Conservation (phyloP, 2,888 invertebrate genomes). For the Barypeithes pellucidus region DNA sequence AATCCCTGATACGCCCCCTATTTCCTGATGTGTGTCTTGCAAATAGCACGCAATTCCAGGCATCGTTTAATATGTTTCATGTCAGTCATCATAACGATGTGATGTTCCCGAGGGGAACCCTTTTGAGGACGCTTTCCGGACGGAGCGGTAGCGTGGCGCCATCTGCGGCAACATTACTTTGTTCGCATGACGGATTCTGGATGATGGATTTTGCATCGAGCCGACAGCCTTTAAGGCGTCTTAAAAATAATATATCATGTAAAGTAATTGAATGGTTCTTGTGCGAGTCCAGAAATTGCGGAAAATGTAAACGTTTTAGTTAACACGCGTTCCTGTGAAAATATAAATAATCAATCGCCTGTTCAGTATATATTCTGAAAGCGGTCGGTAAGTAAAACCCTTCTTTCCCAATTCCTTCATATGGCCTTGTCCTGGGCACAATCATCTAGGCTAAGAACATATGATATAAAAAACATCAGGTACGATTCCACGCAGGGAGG, state of each 20-base stretch:
- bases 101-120: conserved; percentile 63
- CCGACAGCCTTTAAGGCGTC: conserved; percentile 9
- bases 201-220: conserved; percentile 39
- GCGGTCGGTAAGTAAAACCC: no score
- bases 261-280: no score
- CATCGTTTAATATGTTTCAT: conserved; percentile 70
- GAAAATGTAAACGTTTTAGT: no score
- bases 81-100: conserved; percentile 71
- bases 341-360: no score
- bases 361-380: no score
- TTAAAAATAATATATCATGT: not conserved
- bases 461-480: no score
- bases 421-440: no score
- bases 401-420: no score
- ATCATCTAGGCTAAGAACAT: no score
- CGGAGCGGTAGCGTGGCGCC: conserved; percentile 37
- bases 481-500: no score
- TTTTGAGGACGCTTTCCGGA: conserved; percentile 49
- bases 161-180: conserved; percentile 43
- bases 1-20: conserved; percentile 12
- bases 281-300: no score
- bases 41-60: conserved; percentile 58
- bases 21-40: conserved; percentile 21
- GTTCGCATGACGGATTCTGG: conserved; percentile 40
- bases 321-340: no score